A percentile compares a stretch with the other conserved stretches of the same genome.
phyloP scores from a whole-genome alignment of 2,113 vertebrate species.

The Poeciliopsis retropinna region DNA sequence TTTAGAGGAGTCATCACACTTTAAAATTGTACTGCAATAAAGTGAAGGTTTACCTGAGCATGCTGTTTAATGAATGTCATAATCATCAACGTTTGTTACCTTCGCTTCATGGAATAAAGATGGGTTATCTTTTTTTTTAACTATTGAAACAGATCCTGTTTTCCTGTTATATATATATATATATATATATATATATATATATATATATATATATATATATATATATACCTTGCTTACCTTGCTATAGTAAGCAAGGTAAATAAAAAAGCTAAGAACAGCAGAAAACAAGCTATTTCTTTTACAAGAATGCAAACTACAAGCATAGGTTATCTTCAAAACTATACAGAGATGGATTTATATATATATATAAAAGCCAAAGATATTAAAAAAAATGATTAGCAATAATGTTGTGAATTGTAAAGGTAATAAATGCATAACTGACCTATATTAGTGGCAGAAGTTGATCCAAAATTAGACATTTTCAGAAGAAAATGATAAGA shows the following conservation, averaged over 20 bases:
- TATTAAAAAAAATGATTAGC: not conserved
- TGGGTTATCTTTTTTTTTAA: conserved; percentile 6
- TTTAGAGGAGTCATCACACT: conserved; percentile 6
- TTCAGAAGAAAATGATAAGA: conserved; percentile 15
- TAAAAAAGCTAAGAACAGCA: conserved; percentile 47
- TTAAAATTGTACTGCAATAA: conserved; percentile 5
- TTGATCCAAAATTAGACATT: conserved; percentile 19
- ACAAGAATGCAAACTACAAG: conserved; percentile 5
- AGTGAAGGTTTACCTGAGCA: conserved; percentile 5
- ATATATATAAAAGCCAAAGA: not conserved
- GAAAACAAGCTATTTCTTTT: conserved; percentile 24
- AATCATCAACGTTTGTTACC: conserved; percentile 7
- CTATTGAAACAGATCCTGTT: conserved; percentile 13
- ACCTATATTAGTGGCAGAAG: not conserved
- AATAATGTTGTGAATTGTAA: not conserved
- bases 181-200: too few relatives aligned
- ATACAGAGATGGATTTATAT: not conserved
- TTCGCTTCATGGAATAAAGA: not conserved
- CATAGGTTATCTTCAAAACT: not conserved
- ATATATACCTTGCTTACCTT: too few relatives aligned
- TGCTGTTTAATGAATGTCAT: conserved; percentile 22
- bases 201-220: too few relatives aligned
- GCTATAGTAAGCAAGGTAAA: conserved; percentile 22
- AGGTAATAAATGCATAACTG: not conserved
- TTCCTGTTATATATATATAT: too few relatives aligned